Conservation (phyloP, 2,888 invertebrate genomes). For the Rhaphigaster nebulosa region DNA sequence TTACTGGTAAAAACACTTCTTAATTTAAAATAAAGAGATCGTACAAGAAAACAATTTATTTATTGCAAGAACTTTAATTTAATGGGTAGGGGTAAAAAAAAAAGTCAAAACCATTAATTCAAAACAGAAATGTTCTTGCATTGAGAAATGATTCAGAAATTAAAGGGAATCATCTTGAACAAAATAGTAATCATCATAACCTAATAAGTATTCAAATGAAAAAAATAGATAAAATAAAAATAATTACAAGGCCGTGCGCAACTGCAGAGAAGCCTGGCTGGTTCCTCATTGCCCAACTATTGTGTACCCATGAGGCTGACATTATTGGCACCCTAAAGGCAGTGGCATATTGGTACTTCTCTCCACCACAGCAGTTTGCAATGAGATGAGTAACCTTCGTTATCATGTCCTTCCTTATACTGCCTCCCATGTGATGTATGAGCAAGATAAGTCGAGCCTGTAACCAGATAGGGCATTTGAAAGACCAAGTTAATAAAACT, state of each 20-base stretch:
- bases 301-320: constrained; percentile 88
- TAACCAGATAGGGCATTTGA: constrained; percentile 65
- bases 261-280: constrained; percentile 78
- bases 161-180: neutral
- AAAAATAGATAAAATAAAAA: neutral
- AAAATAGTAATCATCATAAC: neutral
- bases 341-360: constrained; percentile 94
- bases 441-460: constrained; percentile 89
- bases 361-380: constrained; percentile 88
- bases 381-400: constrained; percentile 93
- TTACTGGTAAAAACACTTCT: constrained; percentile 21
- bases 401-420: constrained; percentile 91
- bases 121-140: too few relatives aligned
- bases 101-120: too few relatives aligned
- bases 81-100: neutral
- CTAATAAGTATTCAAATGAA: neutral
- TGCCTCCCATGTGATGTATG: constrained; percentile 97
- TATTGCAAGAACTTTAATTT: neutral
- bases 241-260: neutral
- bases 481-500: too few relatives aligned
- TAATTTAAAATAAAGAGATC: neutral
- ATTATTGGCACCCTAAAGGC: constrained; percentile 91
- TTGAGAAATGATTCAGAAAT: too few relatives aligned
- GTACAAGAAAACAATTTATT: neutral
- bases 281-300: constrained; percentile 86